Base-by-base conservation (phyloP, 2,797 vertebrate species). In the Rhyacichthys aspro region DNA sequence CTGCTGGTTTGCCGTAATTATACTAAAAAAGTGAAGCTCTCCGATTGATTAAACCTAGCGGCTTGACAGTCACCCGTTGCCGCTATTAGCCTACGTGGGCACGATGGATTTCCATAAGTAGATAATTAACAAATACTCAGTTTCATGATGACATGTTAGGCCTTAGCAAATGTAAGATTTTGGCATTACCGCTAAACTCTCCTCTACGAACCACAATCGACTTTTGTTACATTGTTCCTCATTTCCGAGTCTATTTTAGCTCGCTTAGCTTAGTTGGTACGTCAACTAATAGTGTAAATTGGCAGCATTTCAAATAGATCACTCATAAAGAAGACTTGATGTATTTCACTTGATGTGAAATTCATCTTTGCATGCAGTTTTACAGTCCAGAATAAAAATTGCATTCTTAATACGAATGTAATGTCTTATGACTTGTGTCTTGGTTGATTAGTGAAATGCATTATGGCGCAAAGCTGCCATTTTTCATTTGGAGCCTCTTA, bases 1-100 rank as follows among this genome's bases (percentile, higher is more conserved):
- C 15, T 12, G 10, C 23, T 15, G 0, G 16, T 16, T 18, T 65
- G 19, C 1, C 9, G n/a, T 23, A 54, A 12, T 19, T 3, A 15
- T 5, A 1, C 1, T 15, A 41, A 19, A 61, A 59, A 75, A 66
- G 55, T 67, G 56, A 46, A 60, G 41, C 48, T 3, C 33, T 12
- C 32, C 70, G 67, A 72, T 79, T 82, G 77, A 88, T 84, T 84
- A 76, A 70, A 37, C 34, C 39, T 42, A 42, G 15, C 69, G 63
- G 72, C 56, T 82, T 79, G 79, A 75, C 79, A 70, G 74, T 14
- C 53, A 46, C 36, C 9, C 41, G 50, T 8, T 18, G 10, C 46
- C 49, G 66, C 8, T 64, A 43, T 67, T 76, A 76, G 66, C 77
- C 39, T 53, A 33, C 56, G 46, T 76, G 81, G 81, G 74, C 82